These are phyloP conservation scores for Fragum whitleyi DNA, from an alignment of 2,888 invertebrate species.

Conservation along the genomic window DNA sequence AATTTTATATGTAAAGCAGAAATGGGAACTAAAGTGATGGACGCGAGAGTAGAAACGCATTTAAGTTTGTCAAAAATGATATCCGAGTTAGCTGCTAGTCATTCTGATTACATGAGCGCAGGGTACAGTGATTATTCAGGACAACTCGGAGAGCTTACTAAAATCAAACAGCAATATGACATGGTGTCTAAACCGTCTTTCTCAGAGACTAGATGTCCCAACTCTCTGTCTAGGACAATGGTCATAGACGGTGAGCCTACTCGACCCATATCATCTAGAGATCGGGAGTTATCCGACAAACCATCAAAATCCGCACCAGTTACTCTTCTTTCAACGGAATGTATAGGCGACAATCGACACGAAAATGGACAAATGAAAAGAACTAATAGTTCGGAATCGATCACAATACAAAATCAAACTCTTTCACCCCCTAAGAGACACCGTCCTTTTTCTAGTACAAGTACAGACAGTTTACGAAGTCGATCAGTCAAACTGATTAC, in stretches of 20 bases:
- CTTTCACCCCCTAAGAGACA: not conserved
- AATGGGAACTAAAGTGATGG: slow-evolving; percentile 33
- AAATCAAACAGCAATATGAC: slow-evolving; percentile 18
- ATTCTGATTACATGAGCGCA: not conserved
- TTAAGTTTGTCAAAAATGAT: slow-evolving; percentile 30
- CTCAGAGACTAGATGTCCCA: not conserved
- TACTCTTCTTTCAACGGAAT: not conserved
- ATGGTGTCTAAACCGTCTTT: slow-evolving; percentile 16
- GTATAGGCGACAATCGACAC: not conserved
- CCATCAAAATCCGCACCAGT: not conserved
- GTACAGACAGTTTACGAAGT: not conserved
- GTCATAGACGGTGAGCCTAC: not conserved
- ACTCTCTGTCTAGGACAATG: slow-evolving; percentile 13
- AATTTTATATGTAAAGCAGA: slow-evolving; percentile 54
- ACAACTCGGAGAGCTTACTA: slow-evolving; percentile 7
- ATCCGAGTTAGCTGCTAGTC: slow-evolving; percentile 31
- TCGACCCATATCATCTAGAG: not conserved
- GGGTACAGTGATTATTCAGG: slow-evolving; percentile 4
- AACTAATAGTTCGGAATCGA: not conserved
- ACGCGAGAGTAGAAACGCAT: slow-evolving; percentile 37
- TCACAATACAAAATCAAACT: not conserved
- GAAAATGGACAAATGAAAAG: not conserved
- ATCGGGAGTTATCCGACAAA: not conserved
- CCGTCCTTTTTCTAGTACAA: slow-evolving; percentile 4
- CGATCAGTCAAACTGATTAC: not conserved